Base-by-base conservation (phyloP, 2,888 invertebrate species). In the Micropterix aruncella region DNA sequence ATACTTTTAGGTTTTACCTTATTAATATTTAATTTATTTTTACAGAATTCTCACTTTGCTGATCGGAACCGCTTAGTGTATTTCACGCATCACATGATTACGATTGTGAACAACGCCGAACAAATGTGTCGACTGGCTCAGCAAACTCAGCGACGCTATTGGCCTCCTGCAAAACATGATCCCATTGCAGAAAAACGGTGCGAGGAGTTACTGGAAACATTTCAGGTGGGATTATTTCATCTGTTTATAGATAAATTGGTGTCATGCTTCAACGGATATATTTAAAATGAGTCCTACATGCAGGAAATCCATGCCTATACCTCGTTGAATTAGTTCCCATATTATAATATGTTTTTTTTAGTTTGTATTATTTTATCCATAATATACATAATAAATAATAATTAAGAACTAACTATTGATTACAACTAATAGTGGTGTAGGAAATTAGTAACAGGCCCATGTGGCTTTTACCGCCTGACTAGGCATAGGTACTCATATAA, bases 61-160 rank as follows among this genome's bases (percentile, higher is more conserved):
- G 92, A 97, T 61, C 77, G 96, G 4, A 89, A 87, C 54, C 84
- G 85, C 60, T 79, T 83, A 39, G 83, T 79, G 44, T 92, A 83
- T 66, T 96, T 91, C 62, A 91, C 95, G 0, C 90, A 92, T 59
- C 91, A 92, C 64, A 90, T 95, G 79, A 94, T 95, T 53, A 92
- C 93, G 1, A 86, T 93, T 46, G 85, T 93, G 36, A 97, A 97
- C 69, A 96, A 96, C 68, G 90, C 94, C 60, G 76, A 89, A 55
- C 88, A 89, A 60, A 86, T 96, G 69, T 80, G 83, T 46, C 89
- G 93, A 53, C 74, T 94, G 51, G 88, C 93, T 44, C 81, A 81
- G 54, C 86, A 88, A 64, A 81, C 90, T 66, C 88, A 88, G 60
- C 77, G 86, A 57, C 74, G 85, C 41, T 75, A 87, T 65, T 85